A percentile compares a stretch with the other conserved stretches of the same genome.
These are phyloP conservation scores for Trichoplusia ni DNA, from an alignment of 1,140 invertebrate species.

Conservation along the genomic window DNA sequence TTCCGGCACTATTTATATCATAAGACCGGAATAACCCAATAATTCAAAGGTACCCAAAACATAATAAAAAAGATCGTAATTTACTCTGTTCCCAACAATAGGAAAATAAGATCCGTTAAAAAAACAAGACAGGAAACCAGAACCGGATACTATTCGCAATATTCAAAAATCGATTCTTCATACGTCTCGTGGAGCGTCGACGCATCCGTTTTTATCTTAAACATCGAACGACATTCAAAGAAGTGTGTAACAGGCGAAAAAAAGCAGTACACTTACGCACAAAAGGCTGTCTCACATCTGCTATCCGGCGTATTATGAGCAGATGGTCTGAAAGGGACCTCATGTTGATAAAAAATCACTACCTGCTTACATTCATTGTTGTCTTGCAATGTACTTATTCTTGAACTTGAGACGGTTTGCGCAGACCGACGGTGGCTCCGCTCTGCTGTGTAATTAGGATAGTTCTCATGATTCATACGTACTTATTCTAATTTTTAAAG, in stretches of 20 bases:
- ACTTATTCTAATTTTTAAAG: too few relatives aligned
- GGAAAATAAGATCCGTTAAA: neutral
- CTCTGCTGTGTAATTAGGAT: neutral
- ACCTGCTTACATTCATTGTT: constrained; percentile 62
- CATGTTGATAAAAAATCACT: constrained; percentile 64
- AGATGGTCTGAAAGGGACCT: constrained; percentile 58
- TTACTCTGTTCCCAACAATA: neutral
- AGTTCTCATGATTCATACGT: constrained; percentile 6
- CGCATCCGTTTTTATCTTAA: constrained; percentile 44
- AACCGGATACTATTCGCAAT: constrained; percentile 52
- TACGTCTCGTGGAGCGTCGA: constrained; percentile 30
- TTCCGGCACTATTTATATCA: too few relatives aligned
- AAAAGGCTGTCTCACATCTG: constrained; percentile 65
- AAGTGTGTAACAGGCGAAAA: constrained; percentile 47
- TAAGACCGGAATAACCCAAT: too few relatives aligned
- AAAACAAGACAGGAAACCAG: constrained; percentile 36
- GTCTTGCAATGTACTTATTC: constrained; percentile 52
- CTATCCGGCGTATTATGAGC: constrained; percentile 63
- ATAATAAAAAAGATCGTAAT: constrained; percentile 6
- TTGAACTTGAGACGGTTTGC: constrained; percentile 49
- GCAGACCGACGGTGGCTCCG: neutral
- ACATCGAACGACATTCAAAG: constrained; percentile 43
- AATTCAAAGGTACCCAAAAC: too few relatives aligned
- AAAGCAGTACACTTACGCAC: constrained; percentile 28
- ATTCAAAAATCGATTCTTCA: constrained; percentile 60